Evolutionary conservation across 2,797 vertebrate genomes (phyloP).

Genomic region (Sparidentex hasta): DNA sequence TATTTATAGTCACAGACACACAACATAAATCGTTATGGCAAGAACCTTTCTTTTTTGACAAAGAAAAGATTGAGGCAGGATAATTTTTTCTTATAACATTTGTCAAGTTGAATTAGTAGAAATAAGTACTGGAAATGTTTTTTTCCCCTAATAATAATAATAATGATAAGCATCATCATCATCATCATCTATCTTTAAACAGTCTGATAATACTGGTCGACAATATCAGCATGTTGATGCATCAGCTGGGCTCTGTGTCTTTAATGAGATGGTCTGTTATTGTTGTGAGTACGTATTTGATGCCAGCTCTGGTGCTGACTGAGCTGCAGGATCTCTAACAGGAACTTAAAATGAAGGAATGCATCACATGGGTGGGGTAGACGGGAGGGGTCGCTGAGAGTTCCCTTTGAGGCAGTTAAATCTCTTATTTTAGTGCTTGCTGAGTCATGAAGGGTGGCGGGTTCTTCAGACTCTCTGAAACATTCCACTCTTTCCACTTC

Average conservation of each 20-base stretch:
- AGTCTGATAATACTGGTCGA: not conserved
- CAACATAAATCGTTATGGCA: not conserved
- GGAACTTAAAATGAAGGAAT: conserved; percentile 60
- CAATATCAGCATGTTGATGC: not conserved
- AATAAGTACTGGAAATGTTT: not conserved
- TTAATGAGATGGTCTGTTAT: conserved; percentile 26
- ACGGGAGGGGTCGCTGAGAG: not conserved
- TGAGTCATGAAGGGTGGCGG: conserved; percentile 29
- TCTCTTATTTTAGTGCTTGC: conserved; percentile 22
- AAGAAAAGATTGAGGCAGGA: not conserved
- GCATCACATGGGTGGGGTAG: conserved; percentile 11
- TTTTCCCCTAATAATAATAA: not conserved
- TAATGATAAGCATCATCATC: too few species aligned
- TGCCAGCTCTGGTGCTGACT: conserved; percentile 15
- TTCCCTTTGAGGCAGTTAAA: not conserved
- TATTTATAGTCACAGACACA: not conserved
- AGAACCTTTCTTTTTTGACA: not conserved
- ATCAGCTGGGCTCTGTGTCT: conserved; percentile 23
- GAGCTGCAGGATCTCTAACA: conserved; percentile 15
- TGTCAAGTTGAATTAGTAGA: not conserved
- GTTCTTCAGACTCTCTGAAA: conserved; percentile 42
- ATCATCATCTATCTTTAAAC: not conserved
- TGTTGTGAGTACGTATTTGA: conserved; percentile 13
- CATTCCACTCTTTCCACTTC: conserved; percentile 63
- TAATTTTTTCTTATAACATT: not conserved